These are phyloP conservation scores for Sarcophaga carnaria DNA, from an alignment of 2,888 invertebrate genomes.

Conservation along the genomic window DNA sequence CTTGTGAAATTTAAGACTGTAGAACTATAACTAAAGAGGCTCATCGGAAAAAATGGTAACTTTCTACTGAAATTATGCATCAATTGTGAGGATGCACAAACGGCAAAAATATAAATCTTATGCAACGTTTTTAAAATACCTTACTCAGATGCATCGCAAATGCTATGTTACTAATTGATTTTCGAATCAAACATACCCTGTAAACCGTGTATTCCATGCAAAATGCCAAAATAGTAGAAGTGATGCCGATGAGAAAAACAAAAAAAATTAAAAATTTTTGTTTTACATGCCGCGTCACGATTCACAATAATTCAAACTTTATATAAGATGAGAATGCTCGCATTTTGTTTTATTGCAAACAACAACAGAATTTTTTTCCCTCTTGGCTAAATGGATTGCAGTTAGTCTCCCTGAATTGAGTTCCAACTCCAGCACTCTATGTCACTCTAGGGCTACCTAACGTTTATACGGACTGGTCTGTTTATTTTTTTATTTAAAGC, in stretches of 20 bases:
- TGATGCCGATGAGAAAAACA: background rate
- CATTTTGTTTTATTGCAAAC: constrained; percentile 33
- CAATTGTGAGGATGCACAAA: too few relatives aligned
- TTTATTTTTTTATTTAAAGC: background rate
- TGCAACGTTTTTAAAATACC: too few relatives aligned
- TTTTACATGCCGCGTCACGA: constrained; percentile 76
- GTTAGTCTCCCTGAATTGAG: constrained; percentile 24
- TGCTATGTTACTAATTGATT: background rate
- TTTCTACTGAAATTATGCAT: too few relatives aligned
- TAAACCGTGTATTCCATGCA: constrained; percentile 7
- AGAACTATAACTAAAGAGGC: too few relatives aligned
- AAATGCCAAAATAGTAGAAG: background rate
- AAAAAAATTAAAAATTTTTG: constrained; percentile 53
- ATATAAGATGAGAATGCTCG: constrained; percentile 29
- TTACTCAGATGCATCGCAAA: too few relatives aligned
- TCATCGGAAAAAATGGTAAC: too few relatives aligned
- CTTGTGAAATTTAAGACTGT: too few relatives aligned
- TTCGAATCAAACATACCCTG: background rate
- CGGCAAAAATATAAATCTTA: too few relatives aligned
- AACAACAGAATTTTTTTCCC: constrained; percentile 53
- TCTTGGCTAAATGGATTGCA: constrained; percentile 65
- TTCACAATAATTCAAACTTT: constrained; percentile 70
- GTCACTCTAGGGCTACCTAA: background rate
- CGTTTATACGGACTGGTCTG: background rate
- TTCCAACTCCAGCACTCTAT: background rate